Percentiles rank a stretch among this genome's conserved stretches.
Evolutionary conservation across 2,888 invertebrate species (phyloP).

Genomic region (Meghimatium bilineatum): DNA sequence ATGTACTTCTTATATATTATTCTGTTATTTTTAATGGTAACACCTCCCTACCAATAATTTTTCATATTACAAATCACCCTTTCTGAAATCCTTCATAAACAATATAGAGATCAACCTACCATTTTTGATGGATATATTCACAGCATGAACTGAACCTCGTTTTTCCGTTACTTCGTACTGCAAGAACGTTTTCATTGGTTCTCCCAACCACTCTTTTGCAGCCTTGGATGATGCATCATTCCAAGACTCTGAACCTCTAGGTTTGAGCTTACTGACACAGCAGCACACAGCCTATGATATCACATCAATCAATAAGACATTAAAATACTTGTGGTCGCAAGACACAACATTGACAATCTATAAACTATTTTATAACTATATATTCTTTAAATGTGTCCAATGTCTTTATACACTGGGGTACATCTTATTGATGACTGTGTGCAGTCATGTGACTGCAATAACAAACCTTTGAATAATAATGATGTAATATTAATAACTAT

Average conservation of each 20-base stretch:
- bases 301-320: background rate
- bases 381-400: too few relatives aligned
- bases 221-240: constrained; percentile 3
- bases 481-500: too few relatives aligned
- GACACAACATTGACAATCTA: background rate
- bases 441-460: too few relatives aligned
- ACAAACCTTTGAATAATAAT: too few relatives aligned
- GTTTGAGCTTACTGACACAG: constrained; percentile 24
- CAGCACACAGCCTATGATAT: constrained; percentile 30
- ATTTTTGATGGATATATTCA: constrained; percentile 21
- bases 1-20: too few relatives aligned
- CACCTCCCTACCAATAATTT: too few relatives aligned
- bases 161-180: constrained; percentile 18
- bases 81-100: too few relatives aligned
- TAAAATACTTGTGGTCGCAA: background rate
- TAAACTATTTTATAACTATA: too few relatives aligned
- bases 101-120: constrained; percentile 16
- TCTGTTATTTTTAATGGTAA: too few relatives aligned
- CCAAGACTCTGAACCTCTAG: constrained; percentile 23
- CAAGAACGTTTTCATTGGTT: constrained; percentile 22
- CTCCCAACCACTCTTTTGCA: constrained; percentile 17
- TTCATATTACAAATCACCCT: too few relatives aligned
- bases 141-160: constrained; percentile 22
- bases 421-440: too few relatives aligned
- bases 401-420: too few relatives aligned